Base-by-base conservation (phyloP, 2,888 invertebrate species). In the Hybos culiciformis region DNA sequence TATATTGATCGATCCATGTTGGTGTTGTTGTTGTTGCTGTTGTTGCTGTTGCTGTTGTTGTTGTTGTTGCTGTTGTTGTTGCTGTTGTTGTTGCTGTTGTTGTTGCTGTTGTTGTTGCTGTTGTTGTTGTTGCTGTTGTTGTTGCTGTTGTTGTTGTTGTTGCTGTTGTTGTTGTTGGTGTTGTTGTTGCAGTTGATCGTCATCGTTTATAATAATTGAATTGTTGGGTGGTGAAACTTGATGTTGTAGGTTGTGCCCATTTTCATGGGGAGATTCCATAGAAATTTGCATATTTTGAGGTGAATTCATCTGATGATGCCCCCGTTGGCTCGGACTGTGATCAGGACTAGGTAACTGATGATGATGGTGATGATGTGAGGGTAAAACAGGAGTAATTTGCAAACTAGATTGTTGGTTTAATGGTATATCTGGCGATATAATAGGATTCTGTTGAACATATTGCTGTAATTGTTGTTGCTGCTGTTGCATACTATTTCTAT, bases 1-100 rank as follows among this genome's bases (percentile, higher is more conserved):
- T 54, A 65, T 63, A 41, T 61, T 62, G 42, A 65, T 61, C 15
- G 62, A 62, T 49, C 60, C 59, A 34, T 37, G 18, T 31, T 43
- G 36, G 17, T 40, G 40, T 9, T 12, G 37, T 12, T 43, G 29
- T 32, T 42, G 42, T 34, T 47, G 52, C 21, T 55, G 58, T 32
- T 53, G 54, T 18, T 54, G 54, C 44, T 49, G 53, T 11, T 46
- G 44, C 37, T 45, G 36, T 44, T 42, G 24, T 36, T 44, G 46
- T 41, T 43, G 29, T 19, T 49, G 39, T 15, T 39, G 39, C 6
- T 37, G 39, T 17, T 38, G 26, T 12, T 26, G 26, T 3, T 12
- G 40, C 12, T 41, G 42, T 15, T 44, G 44, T n/a, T 44, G 41
- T 19, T 44, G 42, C 11, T 43, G 43, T 4, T 41, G 41, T 29